phyloP scores from a whole-genome alignment of 2,113 vertebrate species.

The Speoplatyrhinus poulsoni region DNA sequence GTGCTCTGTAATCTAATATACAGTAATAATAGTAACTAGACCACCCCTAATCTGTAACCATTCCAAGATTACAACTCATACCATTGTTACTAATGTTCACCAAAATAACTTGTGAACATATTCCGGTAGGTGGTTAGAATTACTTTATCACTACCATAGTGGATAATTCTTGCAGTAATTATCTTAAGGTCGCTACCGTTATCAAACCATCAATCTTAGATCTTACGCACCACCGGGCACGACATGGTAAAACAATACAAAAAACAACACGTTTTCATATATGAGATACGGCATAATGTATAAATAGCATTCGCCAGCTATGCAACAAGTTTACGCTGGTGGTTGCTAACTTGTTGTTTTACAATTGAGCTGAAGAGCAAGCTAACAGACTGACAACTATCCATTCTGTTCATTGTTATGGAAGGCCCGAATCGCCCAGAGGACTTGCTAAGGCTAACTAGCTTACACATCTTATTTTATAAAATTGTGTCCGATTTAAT shows the following conservation, averaged over 20 bases:
- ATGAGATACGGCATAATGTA: not conserved
- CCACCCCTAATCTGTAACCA: too few relatives aligned
- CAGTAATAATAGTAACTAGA: too few relatives aligned
- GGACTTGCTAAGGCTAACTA: slow-evolving; percentile 56
- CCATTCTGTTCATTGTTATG: slow-evolving; percentile 71
- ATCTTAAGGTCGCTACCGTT: not conserved
- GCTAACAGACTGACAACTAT: slow-evolving; percentile 57
- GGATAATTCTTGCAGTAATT: not conserved
- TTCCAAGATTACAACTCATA: too few relatives aligned
- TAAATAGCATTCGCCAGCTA: not conserved
- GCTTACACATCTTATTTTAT: slow-evolving; percentile 24
- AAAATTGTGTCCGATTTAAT: not conserved
- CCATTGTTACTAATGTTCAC: too few relatives aligned
- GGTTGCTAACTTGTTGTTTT: slow-evolving; percentile 33
- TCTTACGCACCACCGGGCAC: slow-evolving; percentile 20
- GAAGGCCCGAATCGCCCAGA: slow-evolving; percentile 59
- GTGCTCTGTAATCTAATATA: too few relatives aligned
- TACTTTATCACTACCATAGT: not conserved
- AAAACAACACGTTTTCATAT: not conserved
- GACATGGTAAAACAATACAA: slow-evolving; percentile 2
- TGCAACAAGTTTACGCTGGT: slow-evolving; percentile 7
- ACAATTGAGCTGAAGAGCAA: slow-evolving; percentile 24
- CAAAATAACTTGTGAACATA: not conserved
- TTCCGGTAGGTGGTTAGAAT: not conserved
- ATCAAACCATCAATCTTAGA: slow-evolving; percentile 31